These are phyloP conservation scores for Drosophila affinis DNA, from an alignment of 2,888 invertebrate species.

Conservation along the genomic window DNA sequence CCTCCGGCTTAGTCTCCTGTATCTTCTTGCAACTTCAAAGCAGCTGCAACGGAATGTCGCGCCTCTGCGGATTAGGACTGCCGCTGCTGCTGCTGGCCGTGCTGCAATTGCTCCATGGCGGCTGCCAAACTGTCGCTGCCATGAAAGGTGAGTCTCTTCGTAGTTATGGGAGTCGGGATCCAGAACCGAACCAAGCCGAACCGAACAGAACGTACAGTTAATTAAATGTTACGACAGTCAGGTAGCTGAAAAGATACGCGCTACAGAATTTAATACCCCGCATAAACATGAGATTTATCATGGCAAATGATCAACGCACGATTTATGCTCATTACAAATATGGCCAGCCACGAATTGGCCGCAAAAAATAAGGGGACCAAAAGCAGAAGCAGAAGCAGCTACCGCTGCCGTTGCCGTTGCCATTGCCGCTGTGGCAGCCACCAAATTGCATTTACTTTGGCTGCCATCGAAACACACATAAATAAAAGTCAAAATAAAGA, in stretches of 20 bases:
- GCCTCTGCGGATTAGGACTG: constrained; percentile 61
- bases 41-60: constrained; percentile 70
- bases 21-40: constrained; percentile 62
- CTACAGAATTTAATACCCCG: constrained; percentile 65
- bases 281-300: constrained; percentile 78
- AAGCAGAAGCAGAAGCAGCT: constrained; percentile 34
- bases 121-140: constrained; percentile 52
- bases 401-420: constrained; percentile 16
- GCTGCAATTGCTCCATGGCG: constrained; percentile 59
- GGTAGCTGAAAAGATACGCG: constrained; percentile 44
- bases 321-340: constrained; percentile 80
- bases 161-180: neutral
- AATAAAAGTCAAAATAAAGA: constrained; percentile 79
- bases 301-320: constrained; percentile 79
- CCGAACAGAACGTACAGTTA: constrained; percentile 54
- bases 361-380: constrained; percentile 39
- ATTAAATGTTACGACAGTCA: constrained; percentile 69
- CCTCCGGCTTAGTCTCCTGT: constrained; percentile 13
- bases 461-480: constrained; percentile 72
- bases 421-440: constrained; percentile 45
- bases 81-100: constrained; percentile 52
- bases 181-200: neutral
- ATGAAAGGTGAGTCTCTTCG: constrained; percentile 73
- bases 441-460: constrained; percentile 77
- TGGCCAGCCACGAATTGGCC: constrained; percentile 73